Evolutionary conservation across 2,797 vertebrate species (phyloP), one percentile per base, ranked within the genome.

Genomic region (Danio albolineatus): DNA sequence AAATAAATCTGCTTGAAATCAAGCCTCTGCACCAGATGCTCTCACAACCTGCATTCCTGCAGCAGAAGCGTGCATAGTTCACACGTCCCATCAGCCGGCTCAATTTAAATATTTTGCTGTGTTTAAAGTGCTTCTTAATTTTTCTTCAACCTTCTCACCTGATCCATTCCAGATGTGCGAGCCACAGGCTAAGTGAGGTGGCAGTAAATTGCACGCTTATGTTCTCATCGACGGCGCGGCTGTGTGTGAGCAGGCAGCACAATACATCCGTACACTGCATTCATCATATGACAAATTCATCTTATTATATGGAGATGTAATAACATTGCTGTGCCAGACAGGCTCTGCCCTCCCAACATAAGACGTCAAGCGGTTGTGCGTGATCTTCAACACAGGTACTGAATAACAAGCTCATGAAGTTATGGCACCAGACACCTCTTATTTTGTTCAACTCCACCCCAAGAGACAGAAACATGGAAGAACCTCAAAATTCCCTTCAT

Each of bases 61-160:
- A 82, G 81, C 81, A 79, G 82, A 71, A 86, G 86, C 38, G 56
- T 62, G 59, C 59, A 53, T 54, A 67, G 46, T 79, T 79, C 66
- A 64, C 57, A 71, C 57, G 43, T 72, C 77, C 57, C 61, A 61
- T 71, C 81, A 88, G 84, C 82, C 87, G 43, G 21, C 86, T 89
- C 86, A 89, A 87, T 90, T 91, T 88, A 90, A 92, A 92, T 88
- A 89, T 91, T 91, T 91, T 85, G 86, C 85, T 57, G 80, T 75
- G 79, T 90, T 91, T 89, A 86, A 90, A 90, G 87, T 88, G 89
- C 87, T 92, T 90, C 84, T 89, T 91, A 89, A 90, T 91, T 92
- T 91, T 90, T 83, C 82, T 90, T 87, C 73, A 74, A 73, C 62
- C 53, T 76, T 83, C 83, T 81, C 67, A 87, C 64, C 84, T 89